Evolutionary conservation across 2,888 invertebrate species (phyloP), one percentile per base, ranked within the genome.

Genomic region (Acheta domesticus): DNA sequence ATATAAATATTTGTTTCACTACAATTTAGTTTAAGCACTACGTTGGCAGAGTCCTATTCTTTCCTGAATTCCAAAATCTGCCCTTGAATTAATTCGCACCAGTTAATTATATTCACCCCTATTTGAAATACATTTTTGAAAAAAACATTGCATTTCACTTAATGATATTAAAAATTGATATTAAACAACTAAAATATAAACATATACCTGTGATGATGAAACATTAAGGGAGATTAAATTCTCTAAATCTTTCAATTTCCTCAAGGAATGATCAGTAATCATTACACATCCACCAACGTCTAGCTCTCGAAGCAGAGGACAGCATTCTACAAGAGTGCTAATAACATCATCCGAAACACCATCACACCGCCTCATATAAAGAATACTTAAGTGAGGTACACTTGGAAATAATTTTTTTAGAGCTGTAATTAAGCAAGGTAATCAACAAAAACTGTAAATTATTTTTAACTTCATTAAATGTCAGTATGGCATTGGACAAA

Each of bases 161-260:
- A 36, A 8, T 36, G 0, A 36, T 36, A 36, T 36, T 8, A 36
- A 36, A 36, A 36, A 36, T 36, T 36, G 36, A n/a, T n/a, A n/a
- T n/a, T n/a, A n/a, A 36, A 5, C 36, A 36, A 36, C 36, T 36
- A 36, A 36, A 62, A 62, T 62, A 16, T 62, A 48, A 48, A 48
- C 19, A n/a, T 79, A 83, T 84, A 87, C 87, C 83, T 86, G 84
- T 23, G 87, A 86, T 48, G 84, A 83, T 11, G 87, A 86, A 78
- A 87, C 82, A 77, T 85, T 86, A 14, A 88, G 80, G 80, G 85
- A 85, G 62, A 81, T 81, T 48, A 87, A 81, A 48, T 84, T 80
- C 80, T 84, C 83, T 76, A 86, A 83, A 79, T 83, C 82, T 48
- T 84, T 81, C 78, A 88, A 81, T 48, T 79, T 81, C 12, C 80